A percentile compares a stretch with the other conserved stretches of the same genome.
Conservation (phyloP, 2,797 vertebrate species). For the Pseudocheirus occidentalis region DNA sequence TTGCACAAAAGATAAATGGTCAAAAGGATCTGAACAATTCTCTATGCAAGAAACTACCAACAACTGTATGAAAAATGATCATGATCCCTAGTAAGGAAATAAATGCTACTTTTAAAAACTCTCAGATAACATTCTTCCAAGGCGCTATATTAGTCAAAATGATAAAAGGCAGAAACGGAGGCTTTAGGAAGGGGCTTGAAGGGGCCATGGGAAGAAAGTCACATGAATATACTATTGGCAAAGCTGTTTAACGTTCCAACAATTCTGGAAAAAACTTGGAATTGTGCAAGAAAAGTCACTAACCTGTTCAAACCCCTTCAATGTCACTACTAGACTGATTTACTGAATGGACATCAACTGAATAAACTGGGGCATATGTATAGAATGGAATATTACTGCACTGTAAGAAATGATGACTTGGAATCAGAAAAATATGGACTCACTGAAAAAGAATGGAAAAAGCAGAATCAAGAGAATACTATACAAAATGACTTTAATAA, state of each 20-base stretch:
- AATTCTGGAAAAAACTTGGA: background rate
- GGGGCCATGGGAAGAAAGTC: background rate
- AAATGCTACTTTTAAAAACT: background rate
- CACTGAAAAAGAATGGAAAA: background rate
- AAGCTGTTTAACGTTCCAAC: background rate
- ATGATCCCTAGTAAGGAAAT: background rate
- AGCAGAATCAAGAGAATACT: background rate
- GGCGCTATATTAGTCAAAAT: background rate
- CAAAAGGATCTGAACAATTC: background rate
- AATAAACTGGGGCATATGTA: background rate
- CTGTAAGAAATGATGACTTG: background rate
- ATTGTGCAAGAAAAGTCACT: background rate
- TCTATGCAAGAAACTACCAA: background rate
- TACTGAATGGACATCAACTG: background rate
- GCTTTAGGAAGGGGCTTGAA: background rate
- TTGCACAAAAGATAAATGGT: background rate
- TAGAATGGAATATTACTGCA: background rate
- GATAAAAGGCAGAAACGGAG: background rate
- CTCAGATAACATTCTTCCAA: background rate
- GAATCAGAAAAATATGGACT: background rate
- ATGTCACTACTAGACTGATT: background rate
- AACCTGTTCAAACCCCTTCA: background rate
- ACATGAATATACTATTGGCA: background rate
- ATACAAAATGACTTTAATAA: background rate
- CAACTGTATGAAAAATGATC: background rate